Percentiles rank a stretch among this genome's conserved stretches.
phyloP scores from a whole-genome alignment of 2,113 vertebrate species.

The Anser cygnoides region DNA sequence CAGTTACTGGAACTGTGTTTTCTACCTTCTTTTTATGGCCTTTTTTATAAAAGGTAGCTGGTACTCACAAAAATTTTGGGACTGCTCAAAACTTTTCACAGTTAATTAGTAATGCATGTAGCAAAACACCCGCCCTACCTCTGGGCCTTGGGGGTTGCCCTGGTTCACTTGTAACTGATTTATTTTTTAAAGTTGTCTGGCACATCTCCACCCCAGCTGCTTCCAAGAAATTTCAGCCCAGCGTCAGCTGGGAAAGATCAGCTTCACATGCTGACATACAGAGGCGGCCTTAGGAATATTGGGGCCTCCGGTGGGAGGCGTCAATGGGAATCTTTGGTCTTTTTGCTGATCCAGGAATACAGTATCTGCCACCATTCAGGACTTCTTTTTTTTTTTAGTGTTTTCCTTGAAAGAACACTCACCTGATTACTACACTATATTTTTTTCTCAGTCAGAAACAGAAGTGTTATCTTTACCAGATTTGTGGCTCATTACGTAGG shows the following conservation, averaged over 20 bases:
- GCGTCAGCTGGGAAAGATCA: constrained; percentile 75
- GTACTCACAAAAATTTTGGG: constrained; percentile 64
- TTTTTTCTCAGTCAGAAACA: constrained; percentile 9
- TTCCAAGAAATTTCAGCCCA: constrained; percentile 68
- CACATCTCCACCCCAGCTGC: constrained; percentile 68
- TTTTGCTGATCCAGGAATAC: constrained; percentile 40
- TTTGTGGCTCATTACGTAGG: constrained; percentile 18
- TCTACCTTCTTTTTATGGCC: constrained; percentile 45
- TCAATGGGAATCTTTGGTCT: constrained; percentile 53
- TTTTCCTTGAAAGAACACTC: constrained; percentile 13
- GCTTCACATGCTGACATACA: constrained; percentile 72
- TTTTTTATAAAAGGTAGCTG: constrained; percentile 71
- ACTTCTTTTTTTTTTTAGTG: not conserved
- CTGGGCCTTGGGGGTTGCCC: constrained; percentile 67
- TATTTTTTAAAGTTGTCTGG: constrained; percentile 74
- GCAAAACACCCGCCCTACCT: constrained; percentile 71
- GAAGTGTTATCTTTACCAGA: constrained; percentile 31
- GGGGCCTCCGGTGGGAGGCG: constrained; percentile 49
- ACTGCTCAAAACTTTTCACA: constrained; percentile 73
- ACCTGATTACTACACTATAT: not conserved
- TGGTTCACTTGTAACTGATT: constrained; percentile 73
- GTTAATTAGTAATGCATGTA: constrained; percentile 76
- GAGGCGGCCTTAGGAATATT: constrained; percentile 52
- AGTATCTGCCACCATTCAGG: constrained; percentile 23
- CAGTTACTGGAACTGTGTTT: constrained; percentile 57